phyloP scores from a whole-genome alignment of 2,113 vertebrate genomes.

The Choloepus hoffmanni region DNA sequence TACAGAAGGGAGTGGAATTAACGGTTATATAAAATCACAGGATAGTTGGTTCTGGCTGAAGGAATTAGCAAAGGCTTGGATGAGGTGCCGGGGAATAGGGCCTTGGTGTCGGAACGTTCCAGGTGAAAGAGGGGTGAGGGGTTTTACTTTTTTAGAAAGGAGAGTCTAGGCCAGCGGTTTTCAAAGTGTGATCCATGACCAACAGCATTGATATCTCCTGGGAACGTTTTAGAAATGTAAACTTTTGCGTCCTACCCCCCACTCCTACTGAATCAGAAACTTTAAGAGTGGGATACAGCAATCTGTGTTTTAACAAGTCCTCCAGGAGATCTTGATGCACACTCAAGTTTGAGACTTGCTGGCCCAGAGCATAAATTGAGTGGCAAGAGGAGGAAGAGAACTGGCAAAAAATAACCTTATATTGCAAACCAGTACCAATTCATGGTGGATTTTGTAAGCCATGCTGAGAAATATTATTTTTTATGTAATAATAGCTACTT shows the following conservation, averaged over 20 bases:
- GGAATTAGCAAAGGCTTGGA: not conserved
- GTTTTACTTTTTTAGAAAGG: not conserved
- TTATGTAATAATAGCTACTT: not conserved
- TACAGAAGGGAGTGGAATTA: not conserved
- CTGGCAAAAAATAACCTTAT: not conserved
- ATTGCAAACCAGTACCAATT: not conserved
- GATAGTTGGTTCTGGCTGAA: not conserved
- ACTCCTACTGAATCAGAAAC: not conserved
- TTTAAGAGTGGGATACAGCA: accelerated
- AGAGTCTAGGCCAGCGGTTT: not conserved
- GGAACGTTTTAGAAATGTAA: not conserved
- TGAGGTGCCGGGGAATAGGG: not conserved
- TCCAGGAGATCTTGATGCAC: not conserved
- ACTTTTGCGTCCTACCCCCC: not conserved
- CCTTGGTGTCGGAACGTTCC: not conserved
- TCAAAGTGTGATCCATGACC: not conserved
- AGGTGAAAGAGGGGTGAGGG: not conserved
- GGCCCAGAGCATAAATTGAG: not conserved
- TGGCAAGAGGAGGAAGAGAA: not conserved
- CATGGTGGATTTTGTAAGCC: not conserved
- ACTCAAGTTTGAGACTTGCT: not conserved
- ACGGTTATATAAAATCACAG: accelerated
- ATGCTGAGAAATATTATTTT: not conserved
- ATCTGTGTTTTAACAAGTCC: not conserved
- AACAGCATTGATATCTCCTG: not conserved